Percentiles rank a stretch among this genome's conserved stretches.
Conservation (phyloP, 2,113 vertebrate species). For the Elephas maximus region DNA sequence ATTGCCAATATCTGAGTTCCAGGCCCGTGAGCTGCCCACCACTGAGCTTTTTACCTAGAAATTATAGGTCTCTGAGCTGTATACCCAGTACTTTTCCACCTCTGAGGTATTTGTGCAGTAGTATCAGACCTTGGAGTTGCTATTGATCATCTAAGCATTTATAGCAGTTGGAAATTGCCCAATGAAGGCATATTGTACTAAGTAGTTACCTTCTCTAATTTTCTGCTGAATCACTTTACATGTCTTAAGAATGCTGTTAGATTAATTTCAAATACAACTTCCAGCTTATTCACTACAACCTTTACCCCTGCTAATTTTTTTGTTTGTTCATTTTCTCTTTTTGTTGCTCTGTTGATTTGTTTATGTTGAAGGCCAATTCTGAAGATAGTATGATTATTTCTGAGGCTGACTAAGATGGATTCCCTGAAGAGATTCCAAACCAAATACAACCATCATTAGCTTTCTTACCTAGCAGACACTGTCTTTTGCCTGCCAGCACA, state of each 20-base stretch:
- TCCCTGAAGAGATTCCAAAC: background rate
- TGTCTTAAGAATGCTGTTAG: background rate
- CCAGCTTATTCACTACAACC: background rate
- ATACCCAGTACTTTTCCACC: conserved; percentile 76
- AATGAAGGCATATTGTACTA: background rate
- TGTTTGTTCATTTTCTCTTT: background rate
- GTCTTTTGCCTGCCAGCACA: rapidly evolving
- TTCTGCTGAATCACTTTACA: background rate
- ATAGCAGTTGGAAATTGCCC: background rate
- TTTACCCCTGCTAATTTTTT: background rate
- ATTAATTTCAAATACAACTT: background rate
- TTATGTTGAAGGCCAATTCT: background rate
- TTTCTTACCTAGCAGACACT: background rate
- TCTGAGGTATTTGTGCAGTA: conserved; percentile 73
- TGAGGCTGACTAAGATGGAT: background rate
- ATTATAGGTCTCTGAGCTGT: background rate
- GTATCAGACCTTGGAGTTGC: conserved; percentile 59
- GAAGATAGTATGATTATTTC: background rate
- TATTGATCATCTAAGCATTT: conserved; percentile 24
- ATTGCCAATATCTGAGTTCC: background rate
- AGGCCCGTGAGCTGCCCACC: background rate
- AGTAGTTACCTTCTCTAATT: background rate
- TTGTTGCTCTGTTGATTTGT: background rate
- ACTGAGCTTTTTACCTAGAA: conserved; percentile 29
- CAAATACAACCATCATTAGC: background rate